A percentile compares a stretch with the other conserved stretches of the same genome.
These are phyloP conservation scores for Lanius collurio DNA, from an alignment of 2,113 vertebrate species.

Conservation along the genomic window DNA sequence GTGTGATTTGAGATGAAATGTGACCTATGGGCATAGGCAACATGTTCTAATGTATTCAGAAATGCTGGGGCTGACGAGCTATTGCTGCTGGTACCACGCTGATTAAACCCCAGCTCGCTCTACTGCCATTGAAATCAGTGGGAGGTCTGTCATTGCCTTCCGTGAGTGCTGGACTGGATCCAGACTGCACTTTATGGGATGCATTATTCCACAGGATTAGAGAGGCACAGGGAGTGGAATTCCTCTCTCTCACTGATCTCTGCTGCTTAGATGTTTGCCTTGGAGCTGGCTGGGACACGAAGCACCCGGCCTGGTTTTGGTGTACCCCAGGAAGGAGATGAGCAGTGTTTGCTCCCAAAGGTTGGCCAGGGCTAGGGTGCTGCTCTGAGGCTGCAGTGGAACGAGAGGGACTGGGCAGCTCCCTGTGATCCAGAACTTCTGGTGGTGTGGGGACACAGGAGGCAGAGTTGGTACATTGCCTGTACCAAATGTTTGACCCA, in stretches of 20 bases:
- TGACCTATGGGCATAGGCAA: not conserved
- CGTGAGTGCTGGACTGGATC: not conserved
- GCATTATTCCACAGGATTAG: constrained; percentile 6
- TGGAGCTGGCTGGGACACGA: not conserved
- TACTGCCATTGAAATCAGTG: not conserved
- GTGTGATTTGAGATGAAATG: not conserved
- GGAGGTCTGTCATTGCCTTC: constrained; percentile 26
- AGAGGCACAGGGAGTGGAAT: not conserved
- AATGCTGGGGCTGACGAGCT: not conserved
- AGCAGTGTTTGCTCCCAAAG: fast-evolving
- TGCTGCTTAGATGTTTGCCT: not conserved
- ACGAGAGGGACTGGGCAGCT: not conserved
- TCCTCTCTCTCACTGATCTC: not conserved
- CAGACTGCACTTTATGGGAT: not conserved
- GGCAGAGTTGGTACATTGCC: not conserved
- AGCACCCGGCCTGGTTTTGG: fast-evolving
- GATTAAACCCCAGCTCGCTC: not conserved
- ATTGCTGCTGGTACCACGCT: not conserved
- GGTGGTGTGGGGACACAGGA: fast-evolving
- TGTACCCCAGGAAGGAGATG: not conserved
- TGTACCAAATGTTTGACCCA: fast-evolving
- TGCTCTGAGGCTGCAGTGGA: not conserved
- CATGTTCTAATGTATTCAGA: not conserved
- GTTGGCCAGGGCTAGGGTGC: not conserved
- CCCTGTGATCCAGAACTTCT: fast-evolving